Conservation (phyloP, 2,888 invertebrate genomes). For the Ernsta delagoae region DNA sequence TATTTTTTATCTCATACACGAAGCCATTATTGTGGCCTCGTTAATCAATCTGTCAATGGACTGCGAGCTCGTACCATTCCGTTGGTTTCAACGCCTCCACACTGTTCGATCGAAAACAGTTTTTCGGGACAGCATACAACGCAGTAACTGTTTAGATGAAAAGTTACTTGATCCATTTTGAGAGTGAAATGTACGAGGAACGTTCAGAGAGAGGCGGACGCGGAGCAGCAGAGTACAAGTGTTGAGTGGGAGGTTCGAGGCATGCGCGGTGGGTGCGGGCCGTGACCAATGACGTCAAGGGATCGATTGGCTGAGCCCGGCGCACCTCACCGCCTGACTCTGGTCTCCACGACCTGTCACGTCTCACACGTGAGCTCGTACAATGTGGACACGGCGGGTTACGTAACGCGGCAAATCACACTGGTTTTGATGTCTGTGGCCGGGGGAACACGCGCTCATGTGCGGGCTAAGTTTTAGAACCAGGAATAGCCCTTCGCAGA, state of each 20-base stretch:
- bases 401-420: conserved; percentile 60
- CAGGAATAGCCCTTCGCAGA: conserved; percentile 98
- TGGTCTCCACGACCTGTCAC: conserved; percentile 57
- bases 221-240: conserved; percentile 24
- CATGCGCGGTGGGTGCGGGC: conserved; percentile 48
- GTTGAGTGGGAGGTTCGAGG: conserved; percentile 45
- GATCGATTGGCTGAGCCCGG: conserved; percentile 63
- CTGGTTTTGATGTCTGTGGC: conserved; percentile 60
- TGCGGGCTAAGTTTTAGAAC: conserved; percentile 98
- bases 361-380: conserved; percentile 58
- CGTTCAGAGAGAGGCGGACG: conserved; percentile 4
- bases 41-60: conserved; percentile 77
- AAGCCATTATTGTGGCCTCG: too few species aligned
- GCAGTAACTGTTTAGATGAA: not conserved
- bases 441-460: conserved; percentile 89
- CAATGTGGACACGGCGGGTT: conserved; percentile 56
- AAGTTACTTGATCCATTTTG: not conserved
- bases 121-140: conserved; percentile 8
- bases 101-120: not conserved
- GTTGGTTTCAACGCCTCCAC: conserved; percentile 44
- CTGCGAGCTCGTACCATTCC: conserved; percentile 50
- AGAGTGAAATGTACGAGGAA: conserved; percentile 22
- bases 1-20: too few species aligned
- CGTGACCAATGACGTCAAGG: conserved; percentile 73
- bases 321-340: conserved; percentile 44